Conservation (phyloP, 1,140 invertebrate species). For the Hycleus phaleratus region DNA sequence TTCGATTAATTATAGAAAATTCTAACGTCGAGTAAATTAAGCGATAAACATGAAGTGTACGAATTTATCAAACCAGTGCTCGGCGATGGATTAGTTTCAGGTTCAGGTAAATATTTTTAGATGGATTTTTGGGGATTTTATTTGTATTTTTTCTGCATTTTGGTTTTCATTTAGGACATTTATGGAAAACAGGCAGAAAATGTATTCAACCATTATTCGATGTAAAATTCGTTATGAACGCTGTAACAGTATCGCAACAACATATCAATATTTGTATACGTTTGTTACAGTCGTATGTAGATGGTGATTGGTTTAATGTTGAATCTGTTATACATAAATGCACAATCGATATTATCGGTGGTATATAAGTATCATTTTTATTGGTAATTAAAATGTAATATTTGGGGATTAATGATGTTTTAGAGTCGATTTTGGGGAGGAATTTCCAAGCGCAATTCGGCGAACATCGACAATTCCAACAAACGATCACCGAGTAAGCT, state of each 20-base stretch:
- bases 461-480: slow-evolving; percentile 5
- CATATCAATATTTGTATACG: slow-evolving; percentile 1
- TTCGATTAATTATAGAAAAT: slow-evolving; percentile 20
- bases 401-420: background rate
- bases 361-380: background rate
- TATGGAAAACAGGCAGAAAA: slow-evolving; percentile 17
- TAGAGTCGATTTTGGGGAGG: slow-evolving; percentile 14
- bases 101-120: slow-evolving; percentile 12
- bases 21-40: slow-evolving; percentile 14
- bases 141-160: background rate
- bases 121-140: background rate
- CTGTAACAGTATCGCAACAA: background rate
- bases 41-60: slow-evolving; percentile 21
- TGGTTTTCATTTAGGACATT: background rate
- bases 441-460: slow-evolving; percentile 16
- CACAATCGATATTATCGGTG: background rate
- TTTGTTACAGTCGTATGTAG: background rate
- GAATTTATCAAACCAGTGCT: slow-evolving; percentile 19
- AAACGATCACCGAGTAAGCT: background rate
- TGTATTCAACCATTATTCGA: slow-evolving; percentile 12
- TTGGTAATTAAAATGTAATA: no score
- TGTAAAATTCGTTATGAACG: slow-evolving; percentile 3
- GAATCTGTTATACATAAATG: slow-evolving; percentile 1
- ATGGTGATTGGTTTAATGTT: slow-evolving; percentile 2
- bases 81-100: slow-evolving; percentile 22